These are phyloP conservation scores for Hybognathus amarus DNA, from an alignment of 2,797 vertebrate species.

Conservation along the genomic window DNA sequence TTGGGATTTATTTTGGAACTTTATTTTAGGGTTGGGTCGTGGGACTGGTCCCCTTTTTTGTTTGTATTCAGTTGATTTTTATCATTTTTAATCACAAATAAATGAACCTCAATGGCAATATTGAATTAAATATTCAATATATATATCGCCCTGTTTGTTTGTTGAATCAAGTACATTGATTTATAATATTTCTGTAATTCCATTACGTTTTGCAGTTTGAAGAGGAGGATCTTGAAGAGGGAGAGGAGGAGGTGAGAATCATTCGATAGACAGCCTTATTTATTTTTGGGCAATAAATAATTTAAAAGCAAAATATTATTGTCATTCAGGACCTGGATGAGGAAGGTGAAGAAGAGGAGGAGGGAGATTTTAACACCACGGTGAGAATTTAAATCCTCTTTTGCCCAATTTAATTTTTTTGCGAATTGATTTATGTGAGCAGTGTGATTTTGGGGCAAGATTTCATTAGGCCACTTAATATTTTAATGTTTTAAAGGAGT, in stretches of 20 bases:
- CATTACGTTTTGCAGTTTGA: constrained; percentile 85
- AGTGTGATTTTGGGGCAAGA: neutral
- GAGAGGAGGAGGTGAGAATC: constrained; percentile 91
- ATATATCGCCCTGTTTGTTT: neutral
- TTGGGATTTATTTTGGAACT: neutral
- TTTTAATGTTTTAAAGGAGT: too few species aligned
- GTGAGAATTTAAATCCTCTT: constrained; percentile 70
- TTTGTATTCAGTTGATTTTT: neutral
- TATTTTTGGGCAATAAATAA: neutral
- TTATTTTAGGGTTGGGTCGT: neutral
- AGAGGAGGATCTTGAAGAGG: constrained; percentile 92
- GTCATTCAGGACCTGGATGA: constrained; percentile 83
- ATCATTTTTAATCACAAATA: neutral
- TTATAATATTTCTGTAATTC: neutral
- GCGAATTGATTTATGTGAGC: neutral
- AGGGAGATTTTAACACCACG: constrained; percentile 86
- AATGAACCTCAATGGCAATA: neutral
- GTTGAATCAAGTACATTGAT: neutral
- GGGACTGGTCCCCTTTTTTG: neutral
- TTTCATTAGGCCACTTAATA: too few species aligned
- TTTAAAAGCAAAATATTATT: constrained; percentile 36
- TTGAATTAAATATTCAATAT: neutral
- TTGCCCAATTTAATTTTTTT: neutral
- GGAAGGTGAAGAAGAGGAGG: constrained; percentile 93
- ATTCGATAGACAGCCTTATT: neutral